phyloP scores from a whole-genome alignment of 2,113 vertebrate genomes.

The Entosphenus tridentatus region DNA sequence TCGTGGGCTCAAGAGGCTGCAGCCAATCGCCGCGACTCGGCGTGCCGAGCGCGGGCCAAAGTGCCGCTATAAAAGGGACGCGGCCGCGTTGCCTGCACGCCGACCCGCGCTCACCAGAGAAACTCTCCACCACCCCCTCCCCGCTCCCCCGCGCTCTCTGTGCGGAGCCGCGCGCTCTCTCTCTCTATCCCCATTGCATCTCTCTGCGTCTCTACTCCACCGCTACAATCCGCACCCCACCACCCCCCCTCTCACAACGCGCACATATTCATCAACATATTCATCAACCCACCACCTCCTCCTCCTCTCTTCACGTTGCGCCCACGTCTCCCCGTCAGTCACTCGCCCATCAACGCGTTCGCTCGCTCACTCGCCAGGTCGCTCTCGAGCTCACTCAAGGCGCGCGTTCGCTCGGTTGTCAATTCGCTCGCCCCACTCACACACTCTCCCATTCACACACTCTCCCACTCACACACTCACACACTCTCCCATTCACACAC shows the following conservation, averaged over 20 bases:
- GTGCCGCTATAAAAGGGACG: neutral
- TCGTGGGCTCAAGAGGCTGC: neutral
- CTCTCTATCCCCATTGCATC: neutral
- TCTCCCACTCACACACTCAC: no score
- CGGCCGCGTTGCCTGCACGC: neutral
- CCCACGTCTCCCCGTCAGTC: neutral
- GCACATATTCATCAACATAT: neutral
- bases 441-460: no score
- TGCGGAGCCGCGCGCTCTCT: neutral
- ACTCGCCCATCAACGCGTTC: neutral
- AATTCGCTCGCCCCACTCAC: no score
- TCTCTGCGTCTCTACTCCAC: neutral
- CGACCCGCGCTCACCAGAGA: neutral
- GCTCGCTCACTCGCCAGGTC: neutral
- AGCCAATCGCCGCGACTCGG: neutral
- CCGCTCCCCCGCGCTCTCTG: neutral
- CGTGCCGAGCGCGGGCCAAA: neutral
- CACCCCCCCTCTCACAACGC: neutral
- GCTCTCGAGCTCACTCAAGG: neutral
- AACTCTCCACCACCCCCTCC: neutral
- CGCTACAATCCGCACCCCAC: neutral
- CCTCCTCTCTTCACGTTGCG: neutral
- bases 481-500: no score
- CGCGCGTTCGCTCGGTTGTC: no score
- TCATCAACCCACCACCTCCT: neutral